These are phyloP conservation scores for Synodontis membranacea DNA, from an alignment of 2,113 vertebrate genomes.

Conservation along the genomic window DNA sequence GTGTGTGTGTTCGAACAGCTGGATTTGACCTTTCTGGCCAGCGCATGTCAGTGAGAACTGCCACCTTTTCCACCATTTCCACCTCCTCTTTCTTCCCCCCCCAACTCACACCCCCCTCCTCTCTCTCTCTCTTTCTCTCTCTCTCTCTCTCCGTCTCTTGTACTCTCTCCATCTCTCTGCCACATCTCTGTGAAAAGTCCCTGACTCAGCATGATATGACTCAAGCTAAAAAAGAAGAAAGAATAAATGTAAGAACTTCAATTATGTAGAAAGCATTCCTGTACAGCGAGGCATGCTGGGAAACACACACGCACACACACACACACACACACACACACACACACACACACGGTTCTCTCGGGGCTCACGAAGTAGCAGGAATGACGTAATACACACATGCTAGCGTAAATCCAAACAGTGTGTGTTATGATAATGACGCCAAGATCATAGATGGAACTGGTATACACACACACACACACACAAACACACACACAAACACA, in stretches of 20 bases:
- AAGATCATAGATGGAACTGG: not conserved
- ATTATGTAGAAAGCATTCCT: constrained; percentile 75
- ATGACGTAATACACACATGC: not conserved
- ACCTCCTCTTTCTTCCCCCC: not conserved
- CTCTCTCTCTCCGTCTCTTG: not conserved
- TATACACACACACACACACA: not conserved
- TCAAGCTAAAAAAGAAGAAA: constrained; percentile 20
- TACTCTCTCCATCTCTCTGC: constrained; percentile 24
- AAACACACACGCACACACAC: constrained; percentile 1
- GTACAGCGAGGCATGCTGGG: constrained; percentile 52
- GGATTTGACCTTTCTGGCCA: constrained; percentile 34
- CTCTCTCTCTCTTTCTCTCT: constrained; percentile 1
- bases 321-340: not conserved
- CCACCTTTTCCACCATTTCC: constrained; percentile 2
- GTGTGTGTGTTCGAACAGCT: constrained; percentile 2
- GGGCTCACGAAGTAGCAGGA: not conserved
- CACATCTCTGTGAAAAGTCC: constrained; percentile 55
- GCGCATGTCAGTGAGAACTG: constrained; percentile 40
- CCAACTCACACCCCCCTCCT: not conserved
- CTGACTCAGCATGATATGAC: constrained; percentile 71
- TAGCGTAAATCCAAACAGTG: not conserved
- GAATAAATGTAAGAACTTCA: constrained; percentile 62
- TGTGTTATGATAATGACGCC: not conserved
- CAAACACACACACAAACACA: constrained; percentile 5
- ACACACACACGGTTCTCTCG: not conserved